phyloP scores from a whole-genome alignment of 1,140 invertebrate genomes.

The Ooceraea biroi region DNA sequence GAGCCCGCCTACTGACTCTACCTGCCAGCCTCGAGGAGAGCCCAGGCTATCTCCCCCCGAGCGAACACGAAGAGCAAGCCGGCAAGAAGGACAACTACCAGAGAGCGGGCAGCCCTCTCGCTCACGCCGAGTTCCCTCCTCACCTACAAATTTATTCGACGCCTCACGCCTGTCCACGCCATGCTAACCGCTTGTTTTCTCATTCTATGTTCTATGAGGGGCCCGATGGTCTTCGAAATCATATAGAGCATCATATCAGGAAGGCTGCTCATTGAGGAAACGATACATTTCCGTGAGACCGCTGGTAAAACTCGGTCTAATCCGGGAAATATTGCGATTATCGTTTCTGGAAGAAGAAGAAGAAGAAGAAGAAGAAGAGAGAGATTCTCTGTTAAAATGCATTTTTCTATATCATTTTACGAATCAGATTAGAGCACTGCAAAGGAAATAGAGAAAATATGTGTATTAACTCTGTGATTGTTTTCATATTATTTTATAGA shows the following conservation, averaged over 20 bases:
- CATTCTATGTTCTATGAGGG: background rate
- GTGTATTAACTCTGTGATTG: too few species aligned
- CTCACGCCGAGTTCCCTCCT: conserved; percentile 42
- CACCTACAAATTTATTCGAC: conserved; percentile 61
- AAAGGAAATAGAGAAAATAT: too few species aligned
- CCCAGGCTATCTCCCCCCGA: conserved; percentile 65
- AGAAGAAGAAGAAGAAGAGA: too few species aligned
- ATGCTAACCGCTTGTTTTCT: conserved; percentile 4
- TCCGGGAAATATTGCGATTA: too few species aligned
- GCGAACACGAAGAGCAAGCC: conserved; percentile 39
- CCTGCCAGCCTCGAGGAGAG: conserved; percentile 78
- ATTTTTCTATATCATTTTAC: too few species aligned
- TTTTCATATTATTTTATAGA: too few species aligned
- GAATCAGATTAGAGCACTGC: too few species aligned
- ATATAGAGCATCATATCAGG: background rate
- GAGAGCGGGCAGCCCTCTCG: conserved; percentile 28
- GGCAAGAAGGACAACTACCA: conserved; percentile 27
- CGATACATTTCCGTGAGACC: background rate
- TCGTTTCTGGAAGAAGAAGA: too few species aligned
- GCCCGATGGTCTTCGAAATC: background rate
- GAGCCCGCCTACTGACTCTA: conserved; percentile 84
- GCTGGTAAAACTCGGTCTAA: background rate
- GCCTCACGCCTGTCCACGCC: conserved; percentile 19
- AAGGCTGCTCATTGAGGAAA: background rate
- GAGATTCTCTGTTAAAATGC: too few species aligned